phyloP scores from a whole-genome alignment of 2,797 vertebrate genomes.

The Rhinichthys osculus region DNA sequence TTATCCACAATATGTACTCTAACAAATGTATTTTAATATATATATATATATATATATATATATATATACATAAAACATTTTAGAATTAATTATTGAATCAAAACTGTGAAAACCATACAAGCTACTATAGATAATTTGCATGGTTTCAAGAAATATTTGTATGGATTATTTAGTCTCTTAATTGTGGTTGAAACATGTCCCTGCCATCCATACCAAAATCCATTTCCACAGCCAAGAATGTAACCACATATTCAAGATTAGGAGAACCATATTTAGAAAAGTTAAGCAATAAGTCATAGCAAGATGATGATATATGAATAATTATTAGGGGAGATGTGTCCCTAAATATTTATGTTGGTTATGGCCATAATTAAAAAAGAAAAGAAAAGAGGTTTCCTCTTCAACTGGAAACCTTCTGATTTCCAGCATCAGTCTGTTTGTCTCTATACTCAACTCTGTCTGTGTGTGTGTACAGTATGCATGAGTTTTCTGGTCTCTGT shows the following conservation, averaged over 20 bases:
- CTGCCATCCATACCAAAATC: neutral
- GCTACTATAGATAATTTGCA: neutral
- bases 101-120: neutral
- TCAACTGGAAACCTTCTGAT: neutral
- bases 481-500: conserved; percentile 15
- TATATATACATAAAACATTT: too few relatives aligned
- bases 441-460: neutral
- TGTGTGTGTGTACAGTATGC: neutral
- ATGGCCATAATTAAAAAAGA: too few relatives aligned
- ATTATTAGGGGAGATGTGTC: neutral
- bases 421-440: neutral
- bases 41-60: too few relatives aligned
- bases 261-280: neutral
- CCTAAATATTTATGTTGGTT: neutral
- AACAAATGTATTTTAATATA: neutral
- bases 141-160: neutral
- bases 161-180: neutral
- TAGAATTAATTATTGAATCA: neutral
- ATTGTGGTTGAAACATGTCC: neutral
- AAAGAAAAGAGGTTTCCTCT: neutral
- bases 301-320: neutral
- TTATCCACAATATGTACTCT: neutral
- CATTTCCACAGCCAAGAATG: neutral
- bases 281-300: neutral
- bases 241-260: neutral